Evolutionary conservation across 2,888 invertebrate genomes (phyloP), one percentile per base, ranked within the genome.

Genomic region (Apeira syringaria): DNA sequence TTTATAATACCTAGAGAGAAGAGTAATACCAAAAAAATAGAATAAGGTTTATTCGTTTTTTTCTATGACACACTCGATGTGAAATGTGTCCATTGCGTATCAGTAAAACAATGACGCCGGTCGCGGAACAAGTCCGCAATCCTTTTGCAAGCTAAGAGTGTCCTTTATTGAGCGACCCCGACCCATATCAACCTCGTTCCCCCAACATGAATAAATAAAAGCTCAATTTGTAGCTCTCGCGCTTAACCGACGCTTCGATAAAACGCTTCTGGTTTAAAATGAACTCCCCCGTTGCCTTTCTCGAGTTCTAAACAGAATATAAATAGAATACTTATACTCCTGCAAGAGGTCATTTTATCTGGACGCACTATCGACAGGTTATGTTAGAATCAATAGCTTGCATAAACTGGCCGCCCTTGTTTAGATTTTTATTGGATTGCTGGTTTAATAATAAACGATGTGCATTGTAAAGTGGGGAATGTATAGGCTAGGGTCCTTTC

Each of bases 131-230:
- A 68, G 72, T 70, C 75, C 68, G 61, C 61, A 68, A 73, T 71
- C 76, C 68, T 77, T 76, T 42, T 46, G 35, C 51, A 68, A 64
- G 60, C 68, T 70, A 69, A 76, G 69, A 72, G 77, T 75, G 82
- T 80, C 80, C 81, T 81, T 80, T 83, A 24, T 24, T 24, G 24
- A 24, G 24, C 80, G 84, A 77, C 80, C 85, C 80, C 82, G 83
- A 82, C 84, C 84, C 82, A 86, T 81, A 83, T 86, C 81, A 81
- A 73, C 77, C 74, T 79, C 72, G 68, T 74, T 71, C 80, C 80
- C 80, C 76, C 77, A 77, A 69, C 77, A 84, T 87, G 87, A 87
- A 88, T 88, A 87, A 87, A 84, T 86, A 86, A 86, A 84, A 76
- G 79, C 81, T 82, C 84, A 84, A 84, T 85, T 87, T 85, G 87